phyloP scores from a whole-genome alignment of 2,888 invertebrate genomes.

The Hypolimnas misippus region DNA sequence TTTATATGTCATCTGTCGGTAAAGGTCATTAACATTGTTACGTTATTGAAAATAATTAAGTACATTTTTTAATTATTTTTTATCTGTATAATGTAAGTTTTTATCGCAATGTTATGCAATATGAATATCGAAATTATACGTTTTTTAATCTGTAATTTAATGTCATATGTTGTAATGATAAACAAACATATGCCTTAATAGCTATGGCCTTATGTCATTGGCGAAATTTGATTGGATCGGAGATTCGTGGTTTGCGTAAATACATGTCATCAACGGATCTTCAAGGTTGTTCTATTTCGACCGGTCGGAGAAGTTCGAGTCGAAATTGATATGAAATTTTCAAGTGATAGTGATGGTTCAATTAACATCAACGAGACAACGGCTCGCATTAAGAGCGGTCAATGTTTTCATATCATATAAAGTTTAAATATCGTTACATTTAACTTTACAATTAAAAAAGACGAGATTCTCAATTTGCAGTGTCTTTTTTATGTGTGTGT shows the following conservation, averaged over 20 bases:
- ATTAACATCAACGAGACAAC: constrained; percentile 23
- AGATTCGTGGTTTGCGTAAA: constrained; percentile 48
- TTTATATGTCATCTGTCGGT: not conserved
- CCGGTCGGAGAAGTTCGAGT: constrained; percentile 28
- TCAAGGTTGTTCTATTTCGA: constrained; percentile 49
- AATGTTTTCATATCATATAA: too few species aligned
- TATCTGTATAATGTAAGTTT: not conserved
- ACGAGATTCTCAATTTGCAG: too few species aligned
- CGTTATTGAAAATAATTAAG: not conserved
- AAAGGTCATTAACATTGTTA: not conserved
- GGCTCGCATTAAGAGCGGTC: constrained; percentile 7
- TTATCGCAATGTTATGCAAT: not conserved
- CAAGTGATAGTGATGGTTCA: constrained; percentile 17
- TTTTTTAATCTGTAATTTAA: constrained; percentile 10
- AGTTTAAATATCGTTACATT: too few species aligned
- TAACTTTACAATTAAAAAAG: too few species aligned
- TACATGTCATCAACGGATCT: constrained; percentile 42
- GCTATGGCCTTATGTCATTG: constrained; percentile 37
- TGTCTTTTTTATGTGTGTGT: too few species aligned
- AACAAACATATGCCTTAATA: constrained; percentile 31
- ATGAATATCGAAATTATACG: constrained; percentile 8
- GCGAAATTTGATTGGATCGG: constrained; percentile 40
- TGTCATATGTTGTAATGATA: constrained; percentile 26
- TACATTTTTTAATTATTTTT: not conserved
- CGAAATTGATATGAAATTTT: constrained; percentile 16